Conservation (phyloP, 2,797 vertebrate species). For the Sebastes itinus region DNA sequence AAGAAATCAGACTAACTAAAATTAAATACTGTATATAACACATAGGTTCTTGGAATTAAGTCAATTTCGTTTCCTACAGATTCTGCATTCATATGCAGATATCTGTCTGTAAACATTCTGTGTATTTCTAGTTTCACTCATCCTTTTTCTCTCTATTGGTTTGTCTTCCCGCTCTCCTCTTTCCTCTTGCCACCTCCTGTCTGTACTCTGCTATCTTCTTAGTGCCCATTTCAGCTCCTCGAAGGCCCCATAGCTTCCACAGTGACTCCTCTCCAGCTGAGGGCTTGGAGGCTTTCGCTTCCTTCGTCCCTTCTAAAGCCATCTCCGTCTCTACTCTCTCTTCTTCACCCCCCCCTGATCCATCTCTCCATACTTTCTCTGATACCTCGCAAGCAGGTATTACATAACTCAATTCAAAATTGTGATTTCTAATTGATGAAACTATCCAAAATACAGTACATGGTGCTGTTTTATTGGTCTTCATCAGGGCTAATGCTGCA, state of each 20-base stretch:
- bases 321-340: conserved; percentile 42
- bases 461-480: neutral
- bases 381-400: conserved; percentile 65
- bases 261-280: conserved; percentile 36
- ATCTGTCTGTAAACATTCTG: neutral
- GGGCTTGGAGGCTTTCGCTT: conserved; percentile 38
- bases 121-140: neutral
- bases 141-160: neutral
- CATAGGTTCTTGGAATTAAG: neutral
- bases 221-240: conserved; percentile 47
- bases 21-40: neutral
- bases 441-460: neutral
- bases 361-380: conserved; percentile 36
- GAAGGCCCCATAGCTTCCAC: conserved; percentile 70
- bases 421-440: neutral
- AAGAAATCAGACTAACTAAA: neutral
- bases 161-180: neutral
- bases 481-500: neutral
- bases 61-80: too few relatives aligned
- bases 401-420: neutral
- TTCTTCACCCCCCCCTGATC: conserved; percentile 32
- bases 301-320: conserved; percentile 45
- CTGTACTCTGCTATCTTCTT: neutral
- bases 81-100: neutral
- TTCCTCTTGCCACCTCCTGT: neutral